phyloP scores from a whole-genome alignment of 2,797 vertebrate species.

The Kryptolebias ocellatus region DNA sequence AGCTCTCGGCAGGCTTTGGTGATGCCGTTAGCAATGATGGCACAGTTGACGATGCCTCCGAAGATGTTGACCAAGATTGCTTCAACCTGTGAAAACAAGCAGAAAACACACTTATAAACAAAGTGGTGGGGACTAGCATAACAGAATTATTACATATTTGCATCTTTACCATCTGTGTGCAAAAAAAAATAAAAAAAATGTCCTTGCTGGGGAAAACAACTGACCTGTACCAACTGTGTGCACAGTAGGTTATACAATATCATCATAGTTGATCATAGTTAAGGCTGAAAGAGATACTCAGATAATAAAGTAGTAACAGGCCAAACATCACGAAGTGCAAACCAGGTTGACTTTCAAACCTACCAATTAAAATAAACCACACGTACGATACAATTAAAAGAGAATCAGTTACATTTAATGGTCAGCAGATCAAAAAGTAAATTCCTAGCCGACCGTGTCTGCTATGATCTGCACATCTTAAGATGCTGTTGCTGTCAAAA shows the following conservation, averaged over 20 bases:
- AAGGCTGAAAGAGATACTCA: background rate
- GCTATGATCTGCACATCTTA: background rate
- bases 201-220: too few relatives aligned
- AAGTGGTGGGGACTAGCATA: too few relatives aligned
- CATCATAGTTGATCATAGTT: background rate
- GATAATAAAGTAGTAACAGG: too few relatives aligned
- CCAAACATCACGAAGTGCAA: too few relatives aligned
- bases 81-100: constrained; percentile 86
- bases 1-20: constrained; percentile 95
- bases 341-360: background rate
- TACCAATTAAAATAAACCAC: background rate
- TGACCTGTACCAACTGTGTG: too few relatives aligned
- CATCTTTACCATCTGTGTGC: background rate
- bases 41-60: constrained; percentile 98
- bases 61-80: constrained; percentile 98
- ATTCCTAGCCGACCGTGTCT: background rate
- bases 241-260: too few relatives aligned
- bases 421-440: background rate
- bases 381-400: background rate
- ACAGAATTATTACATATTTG: background rate
- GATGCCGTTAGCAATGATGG: constrained; percentile 97
- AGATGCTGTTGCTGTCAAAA: background rate
- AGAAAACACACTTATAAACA: background rate
- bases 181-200: background rate
- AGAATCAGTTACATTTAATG: background rate